A percentile compares a stretch with the other conserved stretches of the same genome.
phyloP scores from a whole-genome alignment of 2,888 invertebrate genomes.

The Meandrusa payeni region DNA sequence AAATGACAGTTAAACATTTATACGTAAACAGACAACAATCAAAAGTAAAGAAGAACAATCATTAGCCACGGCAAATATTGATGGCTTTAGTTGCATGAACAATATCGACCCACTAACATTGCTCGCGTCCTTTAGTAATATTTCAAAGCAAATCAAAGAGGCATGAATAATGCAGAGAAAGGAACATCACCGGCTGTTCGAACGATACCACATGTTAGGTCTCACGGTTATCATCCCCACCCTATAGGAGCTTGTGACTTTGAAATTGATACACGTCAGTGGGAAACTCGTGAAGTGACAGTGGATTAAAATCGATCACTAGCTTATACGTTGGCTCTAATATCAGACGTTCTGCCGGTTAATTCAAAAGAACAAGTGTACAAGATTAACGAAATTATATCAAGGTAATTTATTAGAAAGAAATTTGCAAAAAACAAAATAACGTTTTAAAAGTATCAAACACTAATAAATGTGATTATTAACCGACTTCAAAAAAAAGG shows the following conservation, averaged over 20 bases:
- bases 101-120: slow-evolving; percentile 43
- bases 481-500: too few relatives aligned
- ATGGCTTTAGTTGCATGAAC: slow-evolving; percentile 30
- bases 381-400: not conserved
- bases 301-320: slow-evolving; percentile 59
- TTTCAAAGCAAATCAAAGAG: slow-evolving; percentile 30
- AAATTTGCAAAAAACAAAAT: too few relatives aligned
- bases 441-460: too few relatives aligned
- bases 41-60: slow-evolving; percentile 19
- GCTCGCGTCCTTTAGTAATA: too few relatives aligned
- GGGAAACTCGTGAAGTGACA: slow-evolving; percentile 45
- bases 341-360: not conserved
- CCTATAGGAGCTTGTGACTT: slow-evolving; percentile 48
- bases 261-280: slow-evolving; percentile 63
- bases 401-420: slow-evolving; percentile 22
- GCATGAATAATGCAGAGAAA: slow-evolving; percentile 56
- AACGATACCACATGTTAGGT: slow-evolving; percentile 46
- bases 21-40: slow-evolving; percentile 20
- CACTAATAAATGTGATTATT: too few relatives aligned
- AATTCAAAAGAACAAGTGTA: too few relatives aligned
- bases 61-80: slow-evolving; percentile 37
- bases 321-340: not conserved
- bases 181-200: slow-evolving; percentile 50
- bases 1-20: slow-evolving; percentile 20
- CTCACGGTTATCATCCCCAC: slow-evolving; percentile 38